phyloP scores from a whole-genome alignment of 2,888 invertebrate species.

The Ormyrus pomaceus region DNA sequence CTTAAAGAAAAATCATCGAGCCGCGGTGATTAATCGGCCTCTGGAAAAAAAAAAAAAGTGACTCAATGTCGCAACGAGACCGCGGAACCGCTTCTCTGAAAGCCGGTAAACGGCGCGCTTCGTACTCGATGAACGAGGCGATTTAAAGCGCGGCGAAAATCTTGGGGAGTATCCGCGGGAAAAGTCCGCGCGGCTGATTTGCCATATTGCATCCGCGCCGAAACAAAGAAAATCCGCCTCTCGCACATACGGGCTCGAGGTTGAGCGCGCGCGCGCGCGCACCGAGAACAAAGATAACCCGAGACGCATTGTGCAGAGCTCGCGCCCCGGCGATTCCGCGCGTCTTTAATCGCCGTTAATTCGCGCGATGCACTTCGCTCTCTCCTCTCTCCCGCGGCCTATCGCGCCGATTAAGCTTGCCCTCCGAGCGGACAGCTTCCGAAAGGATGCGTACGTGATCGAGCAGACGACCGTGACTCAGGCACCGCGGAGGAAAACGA shows the following conservation, averaged over 20 bases:
- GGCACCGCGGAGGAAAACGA: not conserved
- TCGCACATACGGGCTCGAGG: slow-evolving; percentile 48
- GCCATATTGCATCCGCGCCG: slow-evolving; percentile 52
- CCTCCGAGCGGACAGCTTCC: slow-evolving; percentile 9
- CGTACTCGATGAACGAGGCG: slow-evolving; percentile 12
- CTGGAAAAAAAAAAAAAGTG: not conserved
- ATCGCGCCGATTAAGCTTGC: slow-evolving; percentile 10
- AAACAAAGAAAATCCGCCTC: slow-evolving; percentile 58
- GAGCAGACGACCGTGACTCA: not conserved
- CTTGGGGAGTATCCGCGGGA: slow-evolving; percentile 36
- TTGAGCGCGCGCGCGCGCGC: slow-evolving; percentile 5
- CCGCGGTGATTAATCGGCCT: not conserved
- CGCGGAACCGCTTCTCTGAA: not conserved
- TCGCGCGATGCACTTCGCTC: slow-evolving; percentile 39
- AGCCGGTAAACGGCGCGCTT: not conserved
- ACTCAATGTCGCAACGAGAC: not conserved
- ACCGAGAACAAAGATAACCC: slow-evolving; percentile 52
- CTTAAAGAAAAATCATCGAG: too few relatives aligned
- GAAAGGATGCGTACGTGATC: slow-evolving; percentile 5
- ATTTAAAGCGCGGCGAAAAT: slow-evolving; percentile 15
- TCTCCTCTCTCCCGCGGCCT: not conserved
- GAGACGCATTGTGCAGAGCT: slow-evolving; percentile 45
- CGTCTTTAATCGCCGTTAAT: slow-evolving; percentile 43
- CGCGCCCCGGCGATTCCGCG: not conserved
- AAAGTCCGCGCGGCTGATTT: slow-evolving; percentile 50